Conservation (phyloP, 1,140 invertebrate species). For the Lepidurus packardi region DNA sequence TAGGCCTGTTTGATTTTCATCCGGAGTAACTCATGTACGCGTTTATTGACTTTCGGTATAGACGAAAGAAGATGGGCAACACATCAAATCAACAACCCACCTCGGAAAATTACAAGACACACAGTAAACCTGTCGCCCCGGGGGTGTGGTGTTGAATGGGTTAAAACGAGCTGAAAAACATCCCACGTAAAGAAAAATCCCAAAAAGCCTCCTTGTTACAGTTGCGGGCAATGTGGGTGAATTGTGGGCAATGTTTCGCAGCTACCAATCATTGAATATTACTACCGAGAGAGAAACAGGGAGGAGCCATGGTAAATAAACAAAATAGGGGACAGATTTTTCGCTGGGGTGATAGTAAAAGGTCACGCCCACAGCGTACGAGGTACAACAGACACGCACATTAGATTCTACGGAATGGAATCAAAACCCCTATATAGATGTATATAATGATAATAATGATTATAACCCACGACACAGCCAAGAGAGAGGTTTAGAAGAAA, state of each 20-base stretch:
- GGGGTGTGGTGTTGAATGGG: background rate
- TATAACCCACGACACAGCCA: background rate
- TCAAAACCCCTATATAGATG: slow-evolving; percentile 19
- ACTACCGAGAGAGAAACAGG: background rate
- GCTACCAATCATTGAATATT: no score
- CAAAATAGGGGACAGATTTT: background rate
- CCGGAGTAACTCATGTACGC: background rate
- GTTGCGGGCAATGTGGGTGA: no score
- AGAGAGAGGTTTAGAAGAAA: background rate
- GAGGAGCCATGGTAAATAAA: background rate
- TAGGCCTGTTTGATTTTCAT: no score
- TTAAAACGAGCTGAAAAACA: background rate
- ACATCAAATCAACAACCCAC: slow-evolving; percentile 5
- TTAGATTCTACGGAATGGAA: slow-evolving; percentile 8
- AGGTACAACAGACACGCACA: background rate
- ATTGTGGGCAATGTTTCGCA: no score
- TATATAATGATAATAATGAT: slow-evolving; percentile 8
- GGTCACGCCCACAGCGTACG: background rate
- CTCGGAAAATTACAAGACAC: background rate
- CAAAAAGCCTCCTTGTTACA: background rate
- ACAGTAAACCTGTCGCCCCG: background rate
- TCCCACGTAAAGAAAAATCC: background rate
- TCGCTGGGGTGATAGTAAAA: background rate
- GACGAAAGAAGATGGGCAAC: slow-evolving; percentile 21
- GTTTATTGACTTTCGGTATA: slow-evolving; percentile 10